phyloP scores from a whole-genome alignment of 1,140 invertebrate species.

The Melanaphis sacchari region DNA sequence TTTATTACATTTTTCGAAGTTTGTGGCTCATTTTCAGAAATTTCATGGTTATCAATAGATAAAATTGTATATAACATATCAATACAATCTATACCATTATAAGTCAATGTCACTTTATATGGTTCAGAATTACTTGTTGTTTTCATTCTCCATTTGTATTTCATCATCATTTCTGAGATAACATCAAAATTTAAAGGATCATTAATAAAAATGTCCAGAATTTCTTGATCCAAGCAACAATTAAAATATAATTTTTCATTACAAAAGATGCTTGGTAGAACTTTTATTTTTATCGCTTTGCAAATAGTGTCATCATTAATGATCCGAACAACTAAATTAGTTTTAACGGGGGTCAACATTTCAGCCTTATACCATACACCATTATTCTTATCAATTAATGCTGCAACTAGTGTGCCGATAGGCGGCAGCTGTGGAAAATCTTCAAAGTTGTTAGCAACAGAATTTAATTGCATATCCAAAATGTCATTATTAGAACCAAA shows the following conservation, averaged over 20 bases:
- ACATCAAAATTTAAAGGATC: background rate
- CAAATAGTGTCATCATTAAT: background rate
- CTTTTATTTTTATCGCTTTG: background rate
- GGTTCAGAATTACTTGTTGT: background rate
- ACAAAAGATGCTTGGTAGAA: too few species aligned
- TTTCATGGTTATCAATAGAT: background rate
- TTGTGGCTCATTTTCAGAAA: background rate
- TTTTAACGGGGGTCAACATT: background rate
- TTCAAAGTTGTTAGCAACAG: background rate
- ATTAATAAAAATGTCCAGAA: background rate
- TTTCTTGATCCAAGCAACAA: slow-evolving; percentile 1
- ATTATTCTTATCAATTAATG: background rate
- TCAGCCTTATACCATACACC: slow-evolving; percentile 6
- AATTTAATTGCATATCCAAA: background rate
- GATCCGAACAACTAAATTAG: background rate
- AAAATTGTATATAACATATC: slow-evolving; percentile 4
- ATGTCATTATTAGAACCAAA: background rate
- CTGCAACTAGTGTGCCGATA: background rate
- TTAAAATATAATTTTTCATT: slow-evolving; percentile 5
- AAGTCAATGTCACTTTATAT: background rate
- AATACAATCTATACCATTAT: background rate
- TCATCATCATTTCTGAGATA: slow-evolving; percentile 6
- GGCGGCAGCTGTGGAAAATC: background rate
- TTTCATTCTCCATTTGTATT: slow-evolving; percentile 13
- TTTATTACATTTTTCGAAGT: background rate